phyloP scores from a whole-genome alignment of 2,113 vertebrate genomes.

The Mionectes macconnelli region DNA sequence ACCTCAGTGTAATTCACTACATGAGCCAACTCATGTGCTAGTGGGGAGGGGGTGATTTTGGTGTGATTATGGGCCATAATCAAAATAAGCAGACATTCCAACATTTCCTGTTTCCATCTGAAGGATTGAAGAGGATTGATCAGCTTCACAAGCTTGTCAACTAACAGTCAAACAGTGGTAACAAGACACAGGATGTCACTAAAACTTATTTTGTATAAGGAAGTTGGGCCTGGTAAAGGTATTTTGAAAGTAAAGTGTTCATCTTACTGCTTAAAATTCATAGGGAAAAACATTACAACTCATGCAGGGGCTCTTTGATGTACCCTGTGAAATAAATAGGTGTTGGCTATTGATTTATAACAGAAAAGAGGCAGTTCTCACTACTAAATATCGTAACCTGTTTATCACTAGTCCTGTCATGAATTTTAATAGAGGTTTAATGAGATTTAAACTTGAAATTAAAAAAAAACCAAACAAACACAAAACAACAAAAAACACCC shows the following conservation, averaged over 20 bases:
- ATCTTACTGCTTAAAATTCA: background rate
- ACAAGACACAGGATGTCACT: background rate
- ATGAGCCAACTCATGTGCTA: background rate
- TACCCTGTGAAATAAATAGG: background rate
- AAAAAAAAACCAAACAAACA: background rate
- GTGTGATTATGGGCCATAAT: background rate
- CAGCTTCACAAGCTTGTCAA: background rate
- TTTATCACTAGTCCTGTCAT: background rate
- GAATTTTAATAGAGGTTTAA: background rate
- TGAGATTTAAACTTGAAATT: background rate
- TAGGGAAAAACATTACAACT: background rate
- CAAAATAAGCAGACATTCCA: background rate
- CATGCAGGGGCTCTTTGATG: background rate
- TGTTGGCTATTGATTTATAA: background rate
- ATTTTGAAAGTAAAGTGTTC: background rate
- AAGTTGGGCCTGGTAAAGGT: background rate
- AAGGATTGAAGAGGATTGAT: background rate
- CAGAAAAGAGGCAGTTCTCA: background rate
- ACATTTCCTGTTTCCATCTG: background rate
- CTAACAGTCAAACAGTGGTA: background rate
- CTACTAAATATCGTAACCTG: background rate
- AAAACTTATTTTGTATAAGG: background rate
- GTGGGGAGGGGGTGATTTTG: background rate
- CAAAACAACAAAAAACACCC: background rate
- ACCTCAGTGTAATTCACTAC: background rate